Percentiles rank a stretch among this genome's conserved stretches.
phyloP scores from a whole-genome alignment of 2,113 vertebrate genomes.

The Gorsachius goisagi region DNA sequence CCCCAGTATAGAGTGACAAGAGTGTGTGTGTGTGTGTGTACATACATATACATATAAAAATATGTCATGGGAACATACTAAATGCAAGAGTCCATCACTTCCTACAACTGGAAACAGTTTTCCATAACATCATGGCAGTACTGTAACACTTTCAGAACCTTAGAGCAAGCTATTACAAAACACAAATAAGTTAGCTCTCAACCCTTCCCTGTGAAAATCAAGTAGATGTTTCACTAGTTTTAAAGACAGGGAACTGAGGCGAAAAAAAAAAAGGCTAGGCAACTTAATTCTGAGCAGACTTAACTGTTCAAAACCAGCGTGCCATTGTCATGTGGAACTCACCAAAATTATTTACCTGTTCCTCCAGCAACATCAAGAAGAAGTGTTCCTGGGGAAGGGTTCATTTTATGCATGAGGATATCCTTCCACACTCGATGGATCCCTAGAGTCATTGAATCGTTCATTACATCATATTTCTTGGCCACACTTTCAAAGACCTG shows the following conservation, averaged over 20 bases:
- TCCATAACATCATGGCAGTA: not conserved
- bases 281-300: not conserved
- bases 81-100: not conserved
- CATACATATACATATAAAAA: not conserved
- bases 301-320: not conserved
- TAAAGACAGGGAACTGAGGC: not conserved
- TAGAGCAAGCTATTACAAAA: not conserved
- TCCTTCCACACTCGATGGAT: slow-evolving; percentile 96
- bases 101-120: not conserved
- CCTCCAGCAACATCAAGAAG: slow-evolving; percentile 94
- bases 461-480: slow-evolving; percentile 95
- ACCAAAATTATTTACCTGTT: slow-evolving; percentile 80
- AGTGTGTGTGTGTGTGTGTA: too few species aligned
- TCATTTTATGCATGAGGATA: slow-evolving; percentile 85
- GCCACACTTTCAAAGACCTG: slow-evolving; percentile 94
- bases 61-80: not conserved
- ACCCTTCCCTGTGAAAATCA: not conserved
- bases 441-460: slow-evolving; percentile 95
- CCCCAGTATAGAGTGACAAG: not conserved
- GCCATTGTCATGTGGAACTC: not conserved
- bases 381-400: slow-evolving; percentile 83
- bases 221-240: not conserved
- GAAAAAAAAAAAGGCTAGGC: not conserved
- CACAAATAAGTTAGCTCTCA: not conserved
- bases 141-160: not conserved